Base-by-base conservation (phyloP, 2,797 vertebrate genomes). In the Gambusia yucatana region DNA sequence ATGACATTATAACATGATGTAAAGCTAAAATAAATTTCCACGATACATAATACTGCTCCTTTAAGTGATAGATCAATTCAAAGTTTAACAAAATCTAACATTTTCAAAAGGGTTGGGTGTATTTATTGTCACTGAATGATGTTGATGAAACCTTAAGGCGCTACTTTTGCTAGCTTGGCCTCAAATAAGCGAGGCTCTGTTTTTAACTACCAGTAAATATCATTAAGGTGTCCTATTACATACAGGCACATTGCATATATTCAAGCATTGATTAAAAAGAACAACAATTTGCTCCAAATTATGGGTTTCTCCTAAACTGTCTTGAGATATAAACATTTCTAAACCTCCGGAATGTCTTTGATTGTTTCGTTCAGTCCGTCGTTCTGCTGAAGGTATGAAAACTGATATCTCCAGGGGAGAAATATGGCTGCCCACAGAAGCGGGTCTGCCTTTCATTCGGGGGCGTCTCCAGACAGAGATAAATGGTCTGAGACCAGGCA, bases 351-450 rank as follows among this genome's bases (percentile, higher is more conserved):
- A 28, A 70, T 46, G 43, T 46, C 44, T 46, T 70, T 70, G 75
- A 46, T 48, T 33, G 39, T 82, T 83, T 87, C 88, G 80, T 83
- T 84, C 71, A 67, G 83, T 87, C 86, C 88, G 78, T 91, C 87
- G 81, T 90, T 85, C 84, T 81, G 85, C 86, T 86, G 84, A 82
- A 52, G 59, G 46, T 71, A 73, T 78, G 87, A 90, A 93, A 94
- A 93, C 94, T 77, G 86, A 89, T 88, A 84, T 91, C 87, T 87
- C 88, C 83, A 78, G 82, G 83, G 89, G 89, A 93, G 87, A 82
- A 82, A 86, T 73, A 74, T 81, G 75, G 84, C 87, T 73, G 79
- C 80, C 87, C 86, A 78, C 91, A 86, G 91, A 89, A 91, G 91
- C 87, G 76, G 84, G 79, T 84, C 90, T 88, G 89, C 83, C 84